phyloP scores from a whole-genome alignment of 2,113 vertebrate species.

The Daboia siamensis region DNA sequence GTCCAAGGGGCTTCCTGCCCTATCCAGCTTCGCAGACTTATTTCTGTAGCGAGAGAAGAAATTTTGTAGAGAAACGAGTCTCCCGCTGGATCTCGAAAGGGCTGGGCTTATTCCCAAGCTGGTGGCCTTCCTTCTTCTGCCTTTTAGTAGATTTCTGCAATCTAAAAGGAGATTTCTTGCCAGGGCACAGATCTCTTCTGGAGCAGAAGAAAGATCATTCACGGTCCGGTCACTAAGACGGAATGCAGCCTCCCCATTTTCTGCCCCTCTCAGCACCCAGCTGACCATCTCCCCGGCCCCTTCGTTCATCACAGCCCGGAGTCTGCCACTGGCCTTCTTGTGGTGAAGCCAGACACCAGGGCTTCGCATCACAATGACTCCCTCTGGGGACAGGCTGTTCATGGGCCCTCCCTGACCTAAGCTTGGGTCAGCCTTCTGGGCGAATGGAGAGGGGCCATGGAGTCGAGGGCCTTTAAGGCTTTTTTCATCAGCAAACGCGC shows the following conservation, averaged over 20 bases:
- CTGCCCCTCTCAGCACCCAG: background rate
- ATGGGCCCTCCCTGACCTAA: conserved; percentile 29
- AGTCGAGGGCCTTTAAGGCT: conserved; percentile 20
- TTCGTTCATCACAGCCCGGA: background rate
- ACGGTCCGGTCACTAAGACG: background rate
- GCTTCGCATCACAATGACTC: conserved; percentile 20
- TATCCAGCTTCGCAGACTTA: background rate
- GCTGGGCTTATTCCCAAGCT: background rate
- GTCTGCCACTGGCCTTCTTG: conserved; percentile 28
- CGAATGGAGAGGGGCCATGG: background rate
- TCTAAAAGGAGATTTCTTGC: background rate
- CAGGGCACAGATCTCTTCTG: conserved; percentile 31
- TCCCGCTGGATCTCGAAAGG: background rate
- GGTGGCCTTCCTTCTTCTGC: background rate
- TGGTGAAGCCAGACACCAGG: background rate
- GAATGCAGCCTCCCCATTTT: background rate
- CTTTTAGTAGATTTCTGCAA: background rate
- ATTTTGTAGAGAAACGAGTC: background rate
- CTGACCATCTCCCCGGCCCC: conserved; percentile 20
- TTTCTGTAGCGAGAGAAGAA: conserved; percentile 1
- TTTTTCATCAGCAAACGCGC: conserved; percentile 30
- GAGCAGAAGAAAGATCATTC: conserved; percentile 18
- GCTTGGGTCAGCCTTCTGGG: background rate
- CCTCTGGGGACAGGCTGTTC: conserved; percentile 46
- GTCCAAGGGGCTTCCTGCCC: background rate